Base-by-base conservation (phyloP, 2,113 vertebrate species). In the Aphelocoma coerulescens region DNA sequence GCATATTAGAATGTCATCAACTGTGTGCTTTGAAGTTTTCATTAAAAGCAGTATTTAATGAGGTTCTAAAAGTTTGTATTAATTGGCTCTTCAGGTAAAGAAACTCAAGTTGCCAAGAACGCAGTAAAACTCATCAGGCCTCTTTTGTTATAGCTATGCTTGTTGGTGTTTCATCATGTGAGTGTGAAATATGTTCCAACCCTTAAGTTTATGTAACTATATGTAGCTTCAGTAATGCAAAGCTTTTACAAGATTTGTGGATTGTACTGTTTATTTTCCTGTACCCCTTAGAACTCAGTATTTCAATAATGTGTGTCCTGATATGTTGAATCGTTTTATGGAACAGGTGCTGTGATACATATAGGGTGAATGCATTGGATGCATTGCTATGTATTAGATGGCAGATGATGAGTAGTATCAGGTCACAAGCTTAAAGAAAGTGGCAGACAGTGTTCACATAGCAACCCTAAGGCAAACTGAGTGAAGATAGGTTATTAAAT, bases 111-210 rank as follows among this genome's bases (percentile, higher is more conserved):
- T 96, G 94, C 91, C 91, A 96, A 92, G 87, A 95, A 80, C 24
- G 23, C 95, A 88, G 89, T 80, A 92, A 89, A 97, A 93, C 73
- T 96, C 87, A 93, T 91, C 82, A 81, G 82, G 72, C 89, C 84
- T 97, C 76, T 91, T 97, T 91, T 92, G 75, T 95, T 90, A 82
- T 82, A 84, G 33, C 78, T 85, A 61, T 91, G 95, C 94, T 97
- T 95, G 94, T 97, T 89, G 65, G 28, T 94, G 94, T 97, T 97
- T 94, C 87, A 85, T 96, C 95, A 88, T 95, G 61, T 96, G 95
- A 96, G 91, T 94, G 96, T 95, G 85, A 95, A 97, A 90, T 95
- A 94, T 49, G 63, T 97, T 97, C 96, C 90, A 85, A 95, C 88
- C 44, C 41, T 95, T 91, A 87, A 72, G 83, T 97, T 98, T 92